These are phyloP conservation scores for Leptoteleia sp. DNA, from an alignment of 1,140 invertebrate species.

Conservation along the genomic window DNA sequence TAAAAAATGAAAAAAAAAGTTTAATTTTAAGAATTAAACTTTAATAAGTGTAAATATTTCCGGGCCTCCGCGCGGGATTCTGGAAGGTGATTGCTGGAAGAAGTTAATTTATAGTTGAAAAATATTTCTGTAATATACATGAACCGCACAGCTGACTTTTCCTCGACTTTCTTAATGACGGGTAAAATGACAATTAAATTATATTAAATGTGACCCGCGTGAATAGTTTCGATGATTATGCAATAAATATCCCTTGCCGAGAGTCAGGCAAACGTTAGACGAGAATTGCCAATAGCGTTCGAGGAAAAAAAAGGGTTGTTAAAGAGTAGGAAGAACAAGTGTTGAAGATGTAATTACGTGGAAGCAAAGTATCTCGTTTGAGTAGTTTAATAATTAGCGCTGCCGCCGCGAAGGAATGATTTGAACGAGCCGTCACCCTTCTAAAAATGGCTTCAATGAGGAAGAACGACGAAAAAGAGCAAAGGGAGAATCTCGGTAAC, in stretches of 20 bases:
- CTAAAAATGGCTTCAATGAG: conserved; percentile 66
- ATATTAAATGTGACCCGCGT: conserved; percentile 1
- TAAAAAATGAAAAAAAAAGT: too few species aligned
- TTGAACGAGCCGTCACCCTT: conserved; percentile 57
- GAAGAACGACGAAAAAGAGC: conserved; percentile 56
- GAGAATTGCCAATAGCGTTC: conserved; percentile 7
- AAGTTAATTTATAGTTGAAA: too few species aligned
- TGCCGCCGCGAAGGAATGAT: conserved; percentile 49
- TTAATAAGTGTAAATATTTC: too few species aligned
- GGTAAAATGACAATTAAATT: conserved; percentile 13
- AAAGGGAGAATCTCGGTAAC: conserved; percentile 60
- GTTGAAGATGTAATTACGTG: conserved; percentile 58
- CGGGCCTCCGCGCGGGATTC: too few species aligned
- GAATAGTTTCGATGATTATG: conserved; percentile 14
- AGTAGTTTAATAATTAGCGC: conserved; percentile 61
- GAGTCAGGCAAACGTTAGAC: conserved; percentile 1
- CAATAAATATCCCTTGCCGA: conserved; percentile 27
- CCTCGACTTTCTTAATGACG: conserved; percentile 10
- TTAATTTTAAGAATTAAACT: too few species aligned
- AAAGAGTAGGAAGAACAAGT: conserved; percentile 43
- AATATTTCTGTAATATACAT: too few species aligned
- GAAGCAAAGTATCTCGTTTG: conserved; percentile 58
- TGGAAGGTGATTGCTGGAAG: too few species aligned
- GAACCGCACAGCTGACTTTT: too few species aligned
- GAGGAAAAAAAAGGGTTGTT: conserved; percentile 16